Conservation (phyloP, 2,888 invertebrate species). For the Eupithecia abbreviata region DNA sequence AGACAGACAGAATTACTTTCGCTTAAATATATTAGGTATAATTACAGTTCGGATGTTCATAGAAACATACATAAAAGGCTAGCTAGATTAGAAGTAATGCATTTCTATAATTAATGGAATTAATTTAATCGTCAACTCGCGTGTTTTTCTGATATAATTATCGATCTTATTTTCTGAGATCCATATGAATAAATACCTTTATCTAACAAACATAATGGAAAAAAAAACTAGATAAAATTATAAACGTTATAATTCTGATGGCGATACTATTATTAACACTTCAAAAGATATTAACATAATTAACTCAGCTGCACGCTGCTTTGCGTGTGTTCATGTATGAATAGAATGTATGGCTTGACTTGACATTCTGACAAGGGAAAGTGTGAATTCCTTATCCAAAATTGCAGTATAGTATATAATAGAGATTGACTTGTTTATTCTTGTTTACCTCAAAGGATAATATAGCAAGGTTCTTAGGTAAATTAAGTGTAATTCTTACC, state of each 20-base stretch:
- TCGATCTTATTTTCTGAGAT: no score
- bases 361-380: constrained; percentile 28
- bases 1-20: no score
- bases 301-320: constrained; percentile 5
- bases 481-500: constrained; percentile 61
- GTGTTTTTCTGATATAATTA: background rate
- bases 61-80: background rate
- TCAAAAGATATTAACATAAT: background rate
- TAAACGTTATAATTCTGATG: background rate
- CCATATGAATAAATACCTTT: no score
- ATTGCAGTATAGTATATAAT: background rate
- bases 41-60: no score
- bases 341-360: constrained; percentile 20
- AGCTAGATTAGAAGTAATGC: background rate
- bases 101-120: background rate
- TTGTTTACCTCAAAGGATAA: background rate
- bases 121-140: background rate
- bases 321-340: constrained; percentile 28
- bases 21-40: no score
- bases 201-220: no score
- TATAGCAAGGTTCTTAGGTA: background rate
- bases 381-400: constrained; percentile 7
- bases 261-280: constrained; percentile 2
- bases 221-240: no score
- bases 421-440: background rate